phyloP scores from a whole-genome alignment of 1,140 invertebrate species.

The Ceratina japonica region DNA sequence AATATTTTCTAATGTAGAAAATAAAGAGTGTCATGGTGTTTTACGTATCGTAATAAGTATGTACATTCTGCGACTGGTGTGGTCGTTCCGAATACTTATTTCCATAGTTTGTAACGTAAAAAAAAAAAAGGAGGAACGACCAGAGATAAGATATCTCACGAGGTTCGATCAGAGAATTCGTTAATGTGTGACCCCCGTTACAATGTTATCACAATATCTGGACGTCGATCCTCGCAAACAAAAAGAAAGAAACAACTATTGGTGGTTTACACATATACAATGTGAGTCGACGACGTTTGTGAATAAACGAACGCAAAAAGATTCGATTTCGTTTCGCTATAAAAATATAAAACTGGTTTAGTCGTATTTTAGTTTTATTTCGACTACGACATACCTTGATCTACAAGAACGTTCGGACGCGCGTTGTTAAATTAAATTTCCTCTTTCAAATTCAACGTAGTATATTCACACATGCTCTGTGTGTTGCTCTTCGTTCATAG shows the following conservation, averaged over 20 bases:
- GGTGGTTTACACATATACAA: constrained; percentile 27
- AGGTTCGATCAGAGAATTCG: background rate
- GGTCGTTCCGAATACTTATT: constrained; percentile 2
- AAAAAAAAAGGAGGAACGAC: background rate
- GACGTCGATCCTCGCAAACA: background rate
- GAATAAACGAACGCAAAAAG: constrained; percentile 4
- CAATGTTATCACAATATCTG: background rate
- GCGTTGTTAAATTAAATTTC: background rate
- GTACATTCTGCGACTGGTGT: background rate
- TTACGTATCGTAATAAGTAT: background rate
- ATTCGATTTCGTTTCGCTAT: background rate
- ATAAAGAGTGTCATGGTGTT: background rate
- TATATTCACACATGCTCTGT: constrained; percentile 8
- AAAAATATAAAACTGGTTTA: constrained; percentile 32
- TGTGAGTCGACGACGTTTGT: constrained; percentile 2
- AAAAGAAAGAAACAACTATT: constrained; percentile 24
- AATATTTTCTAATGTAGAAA: constrained; percentile 30
- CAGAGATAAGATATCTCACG: constrained; percentile 2
- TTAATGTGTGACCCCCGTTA: background rate
- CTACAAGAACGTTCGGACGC: constrained; percentile 3
- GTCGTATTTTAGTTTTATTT: background rate
- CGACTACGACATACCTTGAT: constrained; percentile 25
- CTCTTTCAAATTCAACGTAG: background rate
- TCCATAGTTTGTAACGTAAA: background rate
- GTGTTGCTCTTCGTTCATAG: background rate